A percentile compares a stretch with the other conserved stretches of the same genome.
Evolutionary conservation across 2,888 invertebrate species (phyloP).

Genomic region (Parasteatoda lunata): DNA sequence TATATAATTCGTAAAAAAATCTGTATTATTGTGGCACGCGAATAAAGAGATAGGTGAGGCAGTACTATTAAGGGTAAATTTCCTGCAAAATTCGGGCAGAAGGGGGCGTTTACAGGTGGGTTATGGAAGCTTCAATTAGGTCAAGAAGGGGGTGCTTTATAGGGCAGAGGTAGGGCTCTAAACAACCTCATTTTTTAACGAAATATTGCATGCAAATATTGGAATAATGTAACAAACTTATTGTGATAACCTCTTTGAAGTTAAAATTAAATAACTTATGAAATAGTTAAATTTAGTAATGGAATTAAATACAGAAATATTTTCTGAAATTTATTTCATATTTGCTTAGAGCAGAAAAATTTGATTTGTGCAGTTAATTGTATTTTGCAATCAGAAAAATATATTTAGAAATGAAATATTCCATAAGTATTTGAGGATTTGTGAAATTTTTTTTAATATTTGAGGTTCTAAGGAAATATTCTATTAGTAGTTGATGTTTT

Average conservation of each 20-base stretch:
- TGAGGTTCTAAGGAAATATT: no score
- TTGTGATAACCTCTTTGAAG: no score
- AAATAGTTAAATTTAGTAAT: no score
- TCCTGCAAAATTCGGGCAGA: slow-evolving; percentile 2
- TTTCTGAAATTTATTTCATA: neutral
- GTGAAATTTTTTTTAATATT: no score
- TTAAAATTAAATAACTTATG: no score
- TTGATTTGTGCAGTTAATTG: no score
- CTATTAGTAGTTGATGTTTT: no score
- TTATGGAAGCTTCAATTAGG: slow-evolving; percentile 24
- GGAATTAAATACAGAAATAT: neutral
- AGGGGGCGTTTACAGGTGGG: slow-evolving; percentile 38
- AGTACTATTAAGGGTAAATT: slow-evolving; percentile 15
- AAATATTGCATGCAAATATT: no score
- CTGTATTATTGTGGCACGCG: neutral
- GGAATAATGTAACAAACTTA: no score
- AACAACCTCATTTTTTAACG: neutral
- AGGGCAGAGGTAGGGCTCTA: slow-evolving; percentile 51
- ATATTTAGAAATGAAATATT: no score
- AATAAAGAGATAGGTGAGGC: slow-evolving; percentile 21
- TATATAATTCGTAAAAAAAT: neutral
- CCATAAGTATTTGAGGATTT: no score
- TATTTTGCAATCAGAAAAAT: no score
- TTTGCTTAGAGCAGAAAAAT: neutral
- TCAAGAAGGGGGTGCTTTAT: slow-evolving; percentile 33